phyloP scores from a whole-genome alignment of 2,113 vertebrate species.

The Capra hircus region DNA sequence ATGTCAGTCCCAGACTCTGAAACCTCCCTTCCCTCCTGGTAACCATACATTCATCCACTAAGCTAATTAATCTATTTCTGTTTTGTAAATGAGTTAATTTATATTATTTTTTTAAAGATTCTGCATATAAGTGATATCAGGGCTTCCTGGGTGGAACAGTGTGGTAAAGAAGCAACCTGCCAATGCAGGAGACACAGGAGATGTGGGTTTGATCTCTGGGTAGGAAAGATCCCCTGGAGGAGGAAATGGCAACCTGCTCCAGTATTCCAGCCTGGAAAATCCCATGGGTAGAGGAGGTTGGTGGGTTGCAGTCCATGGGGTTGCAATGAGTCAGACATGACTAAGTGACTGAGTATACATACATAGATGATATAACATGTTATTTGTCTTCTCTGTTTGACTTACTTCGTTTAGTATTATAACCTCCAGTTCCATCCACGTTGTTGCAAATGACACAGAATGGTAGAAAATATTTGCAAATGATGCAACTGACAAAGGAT shows the following conservation, averaged over 20 bases:
- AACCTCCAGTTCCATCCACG: not conserved
- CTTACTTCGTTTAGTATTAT: not conserved
- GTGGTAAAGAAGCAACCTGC: not conserved
- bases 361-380: not conserved
- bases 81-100: not conserved
- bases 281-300: not conserved
- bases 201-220: not conserved
- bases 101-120: not conserved
- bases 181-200: not conserved
- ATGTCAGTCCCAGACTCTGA: not conserved
- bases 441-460: not conserved
- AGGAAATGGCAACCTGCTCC: not conserved
- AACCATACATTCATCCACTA: not conserved
- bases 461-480: not conserved
- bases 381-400: not conserved
- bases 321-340: not conserved
- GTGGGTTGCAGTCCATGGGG: not conserved
- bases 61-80: not conserved
- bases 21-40: not conserved
- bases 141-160: not conserved
- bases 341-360: not conserved
- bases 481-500: not conserved
- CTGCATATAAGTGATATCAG: not conserved
- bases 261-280: not conserved
- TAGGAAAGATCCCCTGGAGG: not conserved